Conservation (phyloP, 2,888 invertebrate genomes). For the Norana najaformis region DNA sequence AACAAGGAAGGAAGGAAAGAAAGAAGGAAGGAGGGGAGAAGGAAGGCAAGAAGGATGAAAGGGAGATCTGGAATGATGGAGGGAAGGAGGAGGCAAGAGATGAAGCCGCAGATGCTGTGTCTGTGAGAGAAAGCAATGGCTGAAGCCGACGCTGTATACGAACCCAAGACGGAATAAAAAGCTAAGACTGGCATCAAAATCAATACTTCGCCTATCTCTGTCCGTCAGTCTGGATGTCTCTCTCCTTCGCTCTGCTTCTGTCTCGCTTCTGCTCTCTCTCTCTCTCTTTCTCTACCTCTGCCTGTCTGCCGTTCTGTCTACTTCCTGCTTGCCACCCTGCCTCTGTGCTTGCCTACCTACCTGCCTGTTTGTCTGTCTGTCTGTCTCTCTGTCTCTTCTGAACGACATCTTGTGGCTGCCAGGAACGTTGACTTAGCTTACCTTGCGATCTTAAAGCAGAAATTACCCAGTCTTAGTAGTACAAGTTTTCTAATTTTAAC, state of each 20-base stretch:
- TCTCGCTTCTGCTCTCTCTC: no score
- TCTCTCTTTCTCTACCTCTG: not conserved
- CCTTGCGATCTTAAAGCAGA: no score
- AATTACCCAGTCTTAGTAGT: no score
- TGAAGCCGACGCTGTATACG: not conserved
- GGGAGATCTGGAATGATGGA: not conserved
- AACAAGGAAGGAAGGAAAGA: not conserved
- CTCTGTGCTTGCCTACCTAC: no score
- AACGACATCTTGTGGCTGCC: no score
- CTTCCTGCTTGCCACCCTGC: not conserved
- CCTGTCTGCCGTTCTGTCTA: not conserved
- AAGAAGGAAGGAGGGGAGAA: not conserved
- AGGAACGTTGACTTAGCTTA: no score
- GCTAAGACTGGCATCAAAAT: not conserved
- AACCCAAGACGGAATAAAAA: not conserved
- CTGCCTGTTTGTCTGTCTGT: not conserved
- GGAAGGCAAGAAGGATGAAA: not conserved
- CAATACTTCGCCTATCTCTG: not conserved
- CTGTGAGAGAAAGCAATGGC: not conserved
- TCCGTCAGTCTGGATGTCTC: not conserved
- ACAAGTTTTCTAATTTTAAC: no score
- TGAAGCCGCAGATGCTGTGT: not conserved
- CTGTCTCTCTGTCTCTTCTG: not conserved
- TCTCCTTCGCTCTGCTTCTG: not conserved
- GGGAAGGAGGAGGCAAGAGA: not conserved